Base-by-base conservation (phyloP, 1,140 invertebrate genomes). In the Mycetomoellerius zeteki region DNA sequence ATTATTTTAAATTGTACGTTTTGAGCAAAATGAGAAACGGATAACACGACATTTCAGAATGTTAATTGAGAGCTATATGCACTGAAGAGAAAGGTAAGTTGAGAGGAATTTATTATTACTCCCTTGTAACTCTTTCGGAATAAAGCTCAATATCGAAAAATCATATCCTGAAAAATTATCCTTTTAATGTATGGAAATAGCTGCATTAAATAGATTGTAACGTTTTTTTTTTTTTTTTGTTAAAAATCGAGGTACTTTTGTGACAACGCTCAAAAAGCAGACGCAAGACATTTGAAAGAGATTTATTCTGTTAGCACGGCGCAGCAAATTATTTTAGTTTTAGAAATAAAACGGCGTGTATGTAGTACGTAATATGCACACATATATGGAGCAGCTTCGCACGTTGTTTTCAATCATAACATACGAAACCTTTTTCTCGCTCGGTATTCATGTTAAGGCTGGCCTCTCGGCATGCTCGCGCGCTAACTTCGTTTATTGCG, bases 331-430 rank as follows among this genome's bases (percentile, higher is more conserved):
- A 54, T 58, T 88, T 56, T 88, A 81, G 86, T 88, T 88, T 88
- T 71, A 85, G 75, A 88, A 72, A 89, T 89, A 88, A 88, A 89
- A 88, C 56, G 21, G n/a, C 19, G 60, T 5, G 33, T 58, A 16
- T 58, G 8, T 43, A 43, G 27, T 56, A 52, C 6, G 27, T 30
- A n/a, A n/a, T n/a, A 76, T 1, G n/a, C 21, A 16, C 21, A 27
- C 21, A 12, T 52, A 69, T 69, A 33, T 52, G 43, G 54, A 58
- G 77, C 27, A n/a, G 8, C 43, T 67, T n/a, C 16, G 37, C 37
- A 12, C 50, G 16, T 60, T 73, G 87, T 89, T 89, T 89, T 88
- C 88, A 89, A 77, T 88, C 73, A 88, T 88, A 89, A 89, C 88
- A 88, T 50, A 69, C 77, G 87, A 85, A 89, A 88, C 65, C 77